These are phyloP conservation scores for Heliconius charithonia DNA, from an alignment of 2,888 invertebrate species.

Conservation along the genomic window DNA sequence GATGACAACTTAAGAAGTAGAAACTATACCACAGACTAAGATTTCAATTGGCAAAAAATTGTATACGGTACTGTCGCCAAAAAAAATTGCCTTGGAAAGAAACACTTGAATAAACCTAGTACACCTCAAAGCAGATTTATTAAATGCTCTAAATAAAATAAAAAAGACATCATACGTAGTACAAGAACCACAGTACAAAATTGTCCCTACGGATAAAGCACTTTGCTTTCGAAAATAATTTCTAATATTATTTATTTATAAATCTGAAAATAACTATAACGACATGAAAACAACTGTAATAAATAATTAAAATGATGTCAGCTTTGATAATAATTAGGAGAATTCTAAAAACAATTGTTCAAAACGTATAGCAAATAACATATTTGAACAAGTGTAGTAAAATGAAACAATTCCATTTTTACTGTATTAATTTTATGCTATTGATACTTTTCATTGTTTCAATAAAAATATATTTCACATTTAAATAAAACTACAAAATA, in stretches of 20 bases:
- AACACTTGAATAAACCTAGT: too few relatives aligned
- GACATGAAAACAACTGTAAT: too few relatives aligned
- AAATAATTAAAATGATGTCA: too few relatives aligned
- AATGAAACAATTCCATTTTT: neutral
- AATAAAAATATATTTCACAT: neutral
- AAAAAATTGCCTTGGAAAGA: too few relatives aligned
- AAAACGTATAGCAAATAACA: neutral
- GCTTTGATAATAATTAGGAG: too few relatives aligned
- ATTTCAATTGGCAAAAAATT: neutral
- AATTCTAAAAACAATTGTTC: neutral
- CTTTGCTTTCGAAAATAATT: neutral
- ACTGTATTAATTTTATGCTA: too few relatives aligned
- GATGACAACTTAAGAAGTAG: neutral
- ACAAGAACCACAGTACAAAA: neutral
- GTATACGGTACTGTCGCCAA: neutral
- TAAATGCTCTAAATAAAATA: neutral
- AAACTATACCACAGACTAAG: neutral
- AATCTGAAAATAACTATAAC: too few relatives aligned
- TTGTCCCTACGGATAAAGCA: neutral
- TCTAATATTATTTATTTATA: neutral
- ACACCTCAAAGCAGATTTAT: neutral
- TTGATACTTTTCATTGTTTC: too few relatives aligned
- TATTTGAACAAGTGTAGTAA: neutral
- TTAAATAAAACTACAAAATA: conserved; percentile 5
- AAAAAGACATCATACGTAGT: neutral